Evolutionary conservation across 1,140 invertebrate genomes (phyloP), one percentile per base, ranked within the genome.

Genomic region (Macrosteles quadrilineatus): DNA sequence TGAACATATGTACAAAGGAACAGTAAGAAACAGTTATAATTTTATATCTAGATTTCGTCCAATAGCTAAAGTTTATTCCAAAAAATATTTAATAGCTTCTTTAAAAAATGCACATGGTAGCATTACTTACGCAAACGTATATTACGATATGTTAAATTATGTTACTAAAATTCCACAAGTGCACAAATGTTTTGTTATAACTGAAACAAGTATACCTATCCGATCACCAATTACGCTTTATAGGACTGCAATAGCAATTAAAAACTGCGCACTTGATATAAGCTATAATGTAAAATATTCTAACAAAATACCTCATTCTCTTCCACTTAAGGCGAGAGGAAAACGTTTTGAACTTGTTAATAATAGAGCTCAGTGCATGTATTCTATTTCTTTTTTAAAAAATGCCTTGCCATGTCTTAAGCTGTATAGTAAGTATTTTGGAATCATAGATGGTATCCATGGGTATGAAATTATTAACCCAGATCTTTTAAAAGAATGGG

Each of bases 261-360:
- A 9, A 25, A 19, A 25, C 3, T 53, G 47, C 23, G 47, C 14
- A n/a, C 14, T 53, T 53, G 47, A 53, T 53, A 19, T 53, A 6
- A 53, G 47, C n/a, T 53, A 53, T n/a, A 53, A 53, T 53, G 47
- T 53, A 9, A 53, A 53, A 53, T 53, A 6, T 53, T n/a, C 47
- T 4, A n/a, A n/a, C 23, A 53, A 25, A 53, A 14, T 36, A 36
- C 47, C 47, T 25, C 23, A 19, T 19, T 53, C 23, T 19, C n/a
- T 53, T 4, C 47, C 47, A 3, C 6, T 19, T 4, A n/a, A 19
- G 47, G 17, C 3, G 6, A n/a, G 47, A 53, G n/a, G n/a, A 4
- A 53, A 53, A 53, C 6, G 3, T 4, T 53, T 53, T 53, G 47
- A 53, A 53, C 6, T 25, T 9, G 47, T 19, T 6, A 53, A 53